These are phyloP conservation scores for Anthopleura sola DNA, from an alignment of 64 coral and sea anemone species.

Conservation along the genomic window DNA sequence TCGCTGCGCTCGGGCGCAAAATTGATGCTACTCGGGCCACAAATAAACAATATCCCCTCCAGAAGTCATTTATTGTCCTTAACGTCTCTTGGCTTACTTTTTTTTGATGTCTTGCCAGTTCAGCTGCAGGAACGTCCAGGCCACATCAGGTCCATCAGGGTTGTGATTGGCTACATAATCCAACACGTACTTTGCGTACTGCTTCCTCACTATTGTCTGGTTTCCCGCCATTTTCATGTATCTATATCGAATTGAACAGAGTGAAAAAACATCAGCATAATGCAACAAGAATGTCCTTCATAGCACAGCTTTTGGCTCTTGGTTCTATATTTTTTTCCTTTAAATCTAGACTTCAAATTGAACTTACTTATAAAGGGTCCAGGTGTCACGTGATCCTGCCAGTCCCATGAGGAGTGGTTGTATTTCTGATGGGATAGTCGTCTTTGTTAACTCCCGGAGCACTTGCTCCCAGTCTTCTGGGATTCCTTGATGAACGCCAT, in stretches of 20 bases:
- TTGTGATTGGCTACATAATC: constrained; percentile 42
- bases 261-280: neutral
- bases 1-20: too few species aligned
- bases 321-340: too few species aligned
- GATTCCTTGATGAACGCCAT: constrained; percentile 24
- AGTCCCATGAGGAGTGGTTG: constrained; percentile 12
- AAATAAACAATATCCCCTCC: too few species aligned
- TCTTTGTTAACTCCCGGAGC: constrained; percentile 13
- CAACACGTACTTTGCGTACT: constrained; percentile 6
- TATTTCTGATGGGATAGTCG: constrained; percentile 27
- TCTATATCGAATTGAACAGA: neutral
- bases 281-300: neutral
- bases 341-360: too few species aligned
- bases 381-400: constrained; percentile 46
- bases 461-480: constrained; percentile 45
- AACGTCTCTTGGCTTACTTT: too few species aligned
- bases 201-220: constrained; percentile 3
- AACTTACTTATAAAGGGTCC: constrained; percentile 44
- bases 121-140: constrained; percentile 46
- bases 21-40: too few species aligned
- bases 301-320: too few species aligned
- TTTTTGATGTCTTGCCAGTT: constrained; percentile 36
- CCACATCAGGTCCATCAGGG: constrained; percentile 33
- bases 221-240: constrained; percentile 14
- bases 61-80: too few species aligned